These are phyloP conservation scores for Galerucella calmariensis DNA, from an alignment of 2,888 invertebrate species.

Conservation along the genomic window DNA sequence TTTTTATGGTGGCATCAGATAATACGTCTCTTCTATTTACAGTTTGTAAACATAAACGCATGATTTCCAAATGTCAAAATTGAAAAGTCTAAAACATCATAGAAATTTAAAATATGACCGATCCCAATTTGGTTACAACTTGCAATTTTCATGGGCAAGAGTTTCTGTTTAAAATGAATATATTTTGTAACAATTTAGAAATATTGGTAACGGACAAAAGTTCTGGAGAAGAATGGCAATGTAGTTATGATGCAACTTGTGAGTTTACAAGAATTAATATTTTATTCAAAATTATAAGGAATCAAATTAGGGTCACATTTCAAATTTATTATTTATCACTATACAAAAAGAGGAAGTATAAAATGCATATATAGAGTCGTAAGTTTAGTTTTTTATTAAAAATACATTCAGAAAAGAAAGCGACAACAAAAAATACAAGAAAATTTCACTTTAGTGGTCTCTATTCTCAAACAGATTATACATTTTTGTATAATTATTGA, in stretches of 20 bases:
- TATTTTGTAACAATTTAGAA: constrained; percentile 63
- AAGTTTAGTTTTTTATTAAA: neutral
- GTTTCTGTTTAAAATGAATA: constrained; percentile 65
- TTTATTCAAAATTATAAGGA: too few species aligned
- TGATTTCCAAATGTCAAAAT: constrained; percentile 38
- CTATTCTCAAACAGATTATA: too few species aligned
- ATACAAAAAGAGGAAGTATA: too few species aligned
- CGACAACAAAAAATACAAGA: too few species aligned
- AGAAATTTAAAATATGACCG: constrained; percentile 52
- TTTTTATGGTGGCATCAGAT: too few species aligned
- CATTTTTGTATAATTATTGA: too few species aligned
- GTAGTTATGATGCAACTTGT: constrained; percentile 67
- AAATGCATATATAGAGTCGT: neutral
- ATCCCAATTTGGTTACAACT: constrained; percentile 65
- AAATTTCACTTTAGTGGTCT: too few species aligned
- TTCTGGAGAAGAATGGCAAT: constrained; percentile 69
- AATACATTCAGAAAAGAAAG: too few species aligned
- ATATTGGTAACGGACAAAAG: constrained; percentile 67
- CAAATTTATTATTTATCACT: too few species aligned
- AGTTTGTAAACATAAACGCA: neutral
- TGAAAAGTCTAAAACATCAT: constrained; percentile 29
- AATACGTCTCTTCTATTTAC: too few species aligned
- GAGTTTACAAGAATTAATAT: constrained; percentile 41
- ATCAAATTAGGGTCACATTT: too few species aligned
- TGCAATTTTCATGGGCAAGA: constrained; percentile 66